Evolutionary conservation across 2,113 vertebrate species (phyloP).

Genomic region (Clarias gariepinus): DNA sequence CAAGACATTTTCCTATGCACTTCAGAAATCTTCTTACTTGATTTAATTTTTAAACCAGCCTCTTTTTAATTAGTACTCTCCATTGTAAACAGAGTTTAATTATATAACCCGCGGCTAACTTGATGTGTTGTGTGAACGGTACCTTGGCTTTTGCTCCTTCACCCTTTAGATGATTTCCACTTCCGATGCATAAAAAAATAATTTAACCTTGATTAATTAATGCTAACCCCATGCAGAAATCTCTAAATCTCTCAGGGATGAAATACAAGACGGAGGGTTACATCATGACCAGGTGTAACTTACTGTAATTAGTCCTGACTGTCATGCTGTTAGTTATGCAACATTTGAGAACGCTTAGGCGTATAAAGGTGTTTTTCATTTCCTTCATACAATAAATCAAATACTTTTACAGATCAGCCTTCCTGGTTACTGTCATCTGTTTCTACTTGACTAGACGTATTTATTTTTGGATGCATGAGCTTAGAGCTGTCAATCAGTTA

Average conservation of each 20-base stretch:
- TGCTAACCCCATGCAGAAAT: not conserved
- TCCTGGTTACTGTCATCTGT: not conserved
- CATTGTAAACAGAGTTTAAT: not conserved
- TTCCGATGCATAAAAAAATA: constrained; percentile 25
- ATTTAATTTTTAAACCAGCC: not conserved
- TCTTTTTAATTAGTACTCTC: not conserved
- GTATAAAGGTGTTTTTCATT: not conserved
- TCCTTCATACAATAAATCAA: not conserved
- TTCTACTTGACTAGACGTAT: not conserved
- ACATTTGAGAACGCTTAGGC: not conserved
- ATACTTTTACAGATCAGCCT: not conserved
- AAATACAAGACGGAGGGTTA: not conserved
- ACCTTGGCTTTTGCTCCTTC: not conserved
- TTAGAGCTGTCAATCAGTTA: not conserved
- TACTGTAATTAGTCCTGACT: constrained; percentile 11
- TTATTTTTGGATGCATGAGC: not conserved
- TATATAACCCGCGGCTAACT: not conserved
- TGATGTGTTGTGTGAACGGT: not conserved
- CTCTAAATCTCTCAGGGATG: constrained; percentile 14
- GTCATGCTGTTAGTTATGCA: not conserved
- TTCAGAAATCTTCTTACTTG: not conserved
- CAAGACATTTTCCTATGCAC: not conserved
- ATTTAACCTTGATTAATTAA: constrained; percentile 34
- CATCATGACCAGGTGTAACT: not conserved
- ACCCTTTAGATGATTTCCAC: not conserved